phyloP scores from a whole-genome alignment of 35 echinoderm and acorn worm species.

The Stichopus chloronotus region DNA sequence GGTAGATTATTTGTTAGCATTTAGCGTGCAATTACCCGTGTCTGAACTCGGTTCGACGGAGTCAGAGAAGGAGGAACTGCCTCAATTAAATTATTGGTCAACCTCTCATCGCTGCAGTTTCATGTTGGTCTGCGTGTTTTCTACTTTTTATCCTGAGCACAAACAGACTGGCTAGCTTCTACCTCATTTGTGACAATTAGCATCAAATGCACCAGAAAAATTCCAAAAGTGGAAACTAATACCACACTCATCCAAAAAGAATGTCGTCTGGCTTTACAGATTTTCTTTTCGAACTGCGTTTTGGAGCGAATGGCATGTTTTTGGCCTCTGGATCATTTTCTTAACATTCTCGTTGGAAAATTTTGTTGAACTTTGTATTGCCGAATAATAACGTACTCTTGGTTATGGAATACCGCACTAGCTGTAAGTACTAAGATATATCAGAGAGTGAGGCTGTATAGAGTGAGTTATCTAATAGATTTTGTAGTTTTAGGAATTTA shows the following conservation, averaged over 20 bases:
- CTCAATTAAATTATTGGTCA: constrained; percentile 46
- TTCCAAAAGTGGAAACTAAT: constrained; percentile 3
- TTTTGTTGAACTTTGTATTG: too few relatives aligned
- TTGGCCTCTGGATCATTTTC: too few relatives aligned
- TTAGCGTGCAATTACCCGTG: background rate
- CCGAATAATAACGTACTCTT: too few relatives aligned
- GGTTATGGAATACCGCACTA: too few relatives aligned
- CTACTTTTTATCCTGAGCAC: background rate
- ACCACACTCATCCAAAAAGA: background rate
- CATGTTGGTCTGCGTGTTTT: too few relatives aligned
- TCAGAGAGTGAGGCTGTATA: too few relatives aligned
- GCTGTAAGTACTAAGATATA: too few relatives aligned
- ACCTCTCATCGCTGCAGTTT: background rate
- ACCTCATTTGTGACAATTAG: constrained; percentile 29
- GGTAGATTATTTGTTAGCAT: background rate
- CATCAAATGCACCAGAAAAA: constrained; percentile 39
- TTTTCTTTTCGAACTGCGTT: background rate
- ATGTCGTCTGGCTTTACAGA: background rate
- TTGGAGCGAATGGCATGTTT: too few relatives aligned
- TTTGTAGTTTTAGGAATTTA: too few relatives aligned
- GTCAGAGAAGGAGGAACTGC: background rate
- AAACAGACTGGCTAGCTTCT: background rate
- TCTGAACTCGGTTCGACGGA: background rate
- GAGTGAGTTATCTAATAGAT: too few relatives aligned
- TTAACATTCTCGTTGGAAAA: too few relatives aligned